Conservation (phyloP, 2,888 invertebrate species). For the Trypoxylon attenuatum region DNA sequence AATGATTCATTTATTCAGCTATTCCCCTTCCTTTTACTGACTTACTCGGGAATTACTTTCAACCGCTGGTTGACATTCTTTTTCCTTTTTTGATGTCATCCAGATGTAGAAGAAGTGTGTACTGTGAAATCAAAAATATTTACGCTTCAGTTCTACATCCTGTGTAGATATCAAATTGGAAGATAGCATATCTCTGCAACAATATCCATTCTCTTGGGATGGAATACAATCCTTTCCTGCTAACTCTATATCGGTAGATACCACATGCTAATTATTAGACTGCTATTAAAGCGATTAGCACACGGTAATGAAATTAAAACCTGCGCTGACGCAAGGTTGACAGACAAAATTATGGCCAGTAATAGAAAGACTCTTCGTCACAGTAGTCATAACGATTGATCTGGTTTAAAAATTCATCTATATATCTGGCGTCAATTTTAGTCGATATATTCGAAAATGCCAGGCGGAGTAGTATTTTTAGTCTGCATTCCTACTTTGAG, state of each 20-base stretch:
- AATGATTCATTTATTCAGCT: background rate
- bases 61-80: too few species aligned
- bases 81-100: too few species aligned
- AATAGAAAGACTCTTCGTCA: background rate
- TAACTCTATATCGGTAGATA: too few species aligned
- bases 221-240: too few species aligned
- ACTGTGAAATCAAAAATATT: too few species aligned
- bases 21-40: background rate
- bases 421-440: background rate
- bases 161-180: too few species aligned
- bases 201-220: too few species aligned
- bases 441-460: constrained; percentile 60
- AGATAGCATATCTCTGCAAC: too few species aligned
- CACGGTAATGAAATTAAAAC: constrained; percentile 28
- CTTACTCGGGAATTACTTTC: background rate
- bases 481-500: constrained; percentile 83
- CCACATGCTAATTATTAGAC: constrained; percentile 36
- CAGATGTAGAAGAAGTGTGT: too few species aligned
- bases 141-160: too few species aligned
- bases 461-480: constrained; percentile 80
- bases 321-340: background rate
- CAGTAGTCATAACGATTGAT: background rate
- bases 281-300: constrained; percentile 43
- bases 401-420: background rate
- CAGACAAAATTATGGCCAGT: background rate